These are phyloP conservation scores for Leptosomus discolor DNA, from an alignment of 2,113 vertebrate species.

Conservation along the genomic window DNA sequence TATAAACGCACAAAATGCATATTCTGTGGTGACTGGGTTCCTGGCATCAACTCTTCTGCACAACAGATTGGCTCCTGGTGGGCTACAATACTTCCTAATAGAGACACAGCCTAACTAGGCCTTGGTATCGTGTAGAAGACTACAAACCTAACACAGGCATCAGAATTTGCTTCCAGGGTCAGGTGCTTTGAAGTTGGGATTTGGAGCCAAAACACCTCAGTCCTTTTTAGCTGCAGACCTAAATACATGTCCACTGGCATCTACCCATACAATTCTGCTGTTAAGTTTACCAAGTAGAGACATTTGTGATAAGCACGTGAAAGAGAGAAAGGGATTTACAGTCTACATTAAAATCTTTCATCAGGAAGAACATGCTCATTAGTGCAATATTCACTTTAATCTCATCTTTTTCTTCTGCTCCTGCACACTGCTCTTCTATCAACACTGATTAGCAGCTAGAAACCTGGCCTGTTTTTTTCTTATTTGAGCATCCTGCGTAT, in stretches of 20 bases:
- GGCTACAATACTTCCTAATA: background rate
- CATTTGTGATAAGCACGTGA: background rate
- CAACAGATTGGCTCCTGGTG: background rate
- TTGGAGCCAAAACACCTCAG: background rate
- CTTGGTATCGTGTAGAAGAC: background rate
- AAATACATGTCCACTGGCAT: background rate
- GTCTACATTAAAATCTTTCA: constrained; percentile 41
- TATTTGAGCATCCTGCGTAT: background rate
- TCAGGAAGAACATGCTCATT: constrained; percentile 44
- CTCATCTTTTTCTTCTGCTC: constrained; percentile 37
- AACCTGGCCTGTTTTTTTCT: constrained; percentile 1
- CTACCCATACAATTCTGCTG: background rate
- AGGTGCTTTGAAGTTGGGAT: background rate
- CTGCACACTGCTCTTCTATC: constrained; percentile 5
- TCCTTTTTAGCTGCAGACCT: background rate
- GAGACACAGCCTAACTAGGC: background rate
- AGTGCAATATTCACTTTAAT: constrained; percentile 53
- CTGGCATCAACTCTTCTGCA: background rate
- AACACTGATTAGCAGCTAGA: constrained; percentile 25
- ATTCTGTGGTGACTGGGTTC: background rate
- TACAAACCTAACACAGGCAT: background rate
- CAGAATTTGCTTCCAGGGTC: background rate
- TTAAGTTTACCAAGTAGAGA: background rate
- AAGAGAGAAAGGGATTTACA: background rate
- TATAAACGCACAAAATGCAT: background rate